phyloP scores from a whole-genome alignment of 2,888 invertebrate genomes.

The Zelleria hepariella region DNA sequence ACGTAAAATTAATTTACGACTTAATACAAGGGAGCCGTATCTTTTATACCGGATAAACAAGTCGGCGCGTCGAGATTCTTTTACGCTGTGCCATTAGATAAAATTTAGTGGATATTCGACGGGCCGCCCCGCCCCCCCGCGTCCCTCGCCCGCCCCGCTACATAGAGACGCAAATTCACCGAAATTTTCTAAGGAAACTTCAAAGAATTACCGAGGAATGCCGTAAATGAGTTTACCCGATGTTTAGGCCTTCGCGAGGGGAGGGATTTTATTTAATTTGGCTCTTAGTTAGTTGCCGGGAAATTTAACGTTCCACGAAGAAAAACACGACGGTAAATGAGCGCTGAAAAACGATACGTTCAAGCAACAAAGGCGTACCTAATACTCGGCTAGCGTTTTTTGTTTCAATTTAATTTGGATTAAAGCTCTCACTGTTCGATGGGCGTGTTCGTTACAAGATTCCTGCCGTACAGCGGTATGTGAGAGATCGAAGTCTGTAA shows the following conservation, averaged over 20 bases:
- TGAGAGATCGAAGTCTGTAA: no score
- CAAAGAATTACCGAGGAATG: constrained; percentile 3
- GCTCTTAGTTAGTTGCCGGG: not conserved
- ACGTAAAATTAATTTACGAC: constrained; percentile 55
- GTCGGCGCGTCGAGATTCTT: constrained; percentile 27
- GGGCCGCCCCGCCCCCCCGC: constrained; percentile 5
- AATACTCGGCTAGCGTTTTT: not conserved
- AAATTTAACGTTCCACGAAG: not conserved
- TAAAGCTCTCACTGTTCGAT: not conserved
- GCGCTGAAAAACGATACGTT: not conserved
- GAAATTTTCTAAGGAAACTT: constrained; percentile 4
- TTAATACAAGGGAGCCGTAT: constrained; percentile 37
- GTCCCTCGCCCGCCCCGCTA: constrained; percentile 14
- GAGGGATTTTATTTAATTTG: not conserved
- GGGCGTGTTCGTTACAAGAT: not conserved
- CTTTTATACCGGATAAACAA: constrained; percentile 39
- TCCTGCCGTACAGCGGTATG: not conserved
- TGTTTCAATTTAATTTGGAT: not conserved
- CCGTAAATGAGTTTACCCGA: not conserved
- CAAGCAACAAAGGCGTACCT: not conserved
- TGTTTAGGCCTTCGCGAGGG: not conserved
- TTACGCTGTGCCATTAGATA: constrained; percentile 34
- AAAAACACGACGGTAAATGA: not conserved
- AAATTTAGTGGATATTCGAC: constrained; percentile 31
- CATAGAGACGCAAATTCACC: constrained; percentile 3